Conservation (phyloP, 2,113 vertebrate species). For the Eurystomus gularis region DNA sequence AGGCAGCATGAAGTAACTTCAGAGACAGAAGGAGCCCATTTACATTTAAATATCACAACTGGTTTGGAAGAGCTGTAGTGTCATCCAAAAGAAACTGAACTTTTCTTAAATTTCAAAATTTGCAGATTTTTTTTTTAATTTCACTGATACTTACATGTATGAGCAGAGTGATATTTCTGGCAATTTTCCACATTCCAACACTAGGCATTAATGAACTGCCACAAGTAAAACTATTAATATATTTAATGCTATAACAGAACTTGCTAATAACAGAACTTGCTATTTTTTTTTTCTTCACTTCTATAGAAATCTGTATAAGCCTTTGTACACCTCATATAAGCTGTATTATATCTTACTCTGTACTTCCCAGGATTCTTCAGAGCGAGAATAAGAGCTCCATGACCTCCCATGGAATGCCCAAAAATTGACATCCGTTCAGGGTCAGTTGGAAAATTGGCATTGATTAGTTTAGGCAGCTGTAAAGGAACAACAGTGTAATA, state of each 20-base stretch:
- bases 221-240: not conserved
- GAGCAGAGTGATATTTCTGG: not conserved
- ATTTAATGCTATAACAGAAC: not conserved
- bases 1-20: not conserved
- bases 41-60: not conserved
- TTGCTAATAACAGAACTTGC: not conserved
- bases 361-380: conserved; percentile 92
- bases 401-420: conserved; percentile 93
- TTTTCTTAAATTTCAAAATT: not conserved
- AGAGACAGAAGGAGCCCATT: not conserved
- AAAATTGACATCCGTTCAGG: conserved; percentile 87
- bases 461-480: conserved; percentile 89
- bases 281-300: not conserved
- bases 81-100: not conserved
- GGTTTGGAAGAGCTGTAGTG: not conserved
- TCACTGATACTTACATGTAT: not conserved
- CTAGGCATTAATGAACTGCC: not conserved
- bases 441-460: conserved; percentile 87
- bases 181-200: not conserved
- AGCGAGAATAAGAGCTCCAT: conserved; percentile 85
- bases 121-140: not conserved
- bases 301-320: not conserved
- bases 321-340: not conserved
- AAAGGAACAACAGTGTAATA: not conserved
- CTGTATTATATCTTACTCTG: conserved; percentile 74